phyloP scores from a whole-genome alignment of 1,140 invertebrate species.

The Diabrotica undecimpunctata region DNA sequence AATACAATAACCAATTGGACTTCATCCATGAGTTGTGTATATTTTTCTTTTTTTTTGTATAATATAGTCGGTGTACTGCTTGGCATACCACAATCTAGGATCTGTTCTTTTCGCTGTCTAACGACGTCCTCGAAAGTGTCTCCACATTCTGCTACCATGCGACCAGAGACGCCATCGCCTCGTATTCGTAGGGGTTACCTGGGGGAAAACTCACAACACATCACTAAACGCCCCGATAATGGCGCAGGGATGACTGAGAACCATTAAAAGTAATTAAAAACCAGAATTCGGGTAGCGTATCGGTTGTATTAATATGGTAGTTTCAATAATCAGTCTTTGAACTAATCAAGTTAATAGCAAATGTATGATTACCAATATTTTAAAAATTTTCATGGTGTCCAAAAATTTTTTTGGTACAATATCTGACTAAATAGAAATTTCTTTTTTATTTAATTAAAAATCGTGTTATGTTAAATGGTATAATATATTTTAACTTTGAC shows the following conservation, averaged over 20 bases:
- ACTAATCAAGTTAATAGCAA: no score
- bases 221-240: slow-evolving; percentile 37
- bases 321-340: not conserved
- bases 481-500: no score
- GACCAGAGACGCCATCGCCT: slow-evolving; percentile 59
- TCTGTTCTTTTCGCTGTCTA: slow-evolving; percentile 60
- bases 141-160: slow-evolving; percentile 65
- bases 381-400: no score
- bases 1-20: no score
- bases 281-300: no score
- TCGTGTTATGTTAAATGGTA: no score
- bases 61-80: slow-evolving; percentile 20
- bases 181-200: slow-evolving; percentile 46
- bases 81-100: slow-evolving; percentile 61
- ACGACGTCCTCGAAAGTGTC: slow-evolving; percentile 64
- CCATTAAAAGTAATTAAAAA: not conserved
- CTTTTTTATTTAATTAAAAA: no score
- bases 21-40: no score
- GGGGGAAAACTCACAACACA: slow-evolving; percentile 44
- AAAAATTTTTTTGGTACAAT: no score
- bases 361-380: no score
- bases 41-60: not conserved
- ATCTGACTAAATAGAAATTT: no score
- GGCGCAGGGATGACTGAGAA: slow-evolving; percentile 27
- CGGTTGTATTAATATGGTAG: not conserved